Evolutionary conservation across 2,113 vertebrate species (phyloP), one percentile per base, ranked within the genome.

Genomic region (Scortum barcoo): DNA sequence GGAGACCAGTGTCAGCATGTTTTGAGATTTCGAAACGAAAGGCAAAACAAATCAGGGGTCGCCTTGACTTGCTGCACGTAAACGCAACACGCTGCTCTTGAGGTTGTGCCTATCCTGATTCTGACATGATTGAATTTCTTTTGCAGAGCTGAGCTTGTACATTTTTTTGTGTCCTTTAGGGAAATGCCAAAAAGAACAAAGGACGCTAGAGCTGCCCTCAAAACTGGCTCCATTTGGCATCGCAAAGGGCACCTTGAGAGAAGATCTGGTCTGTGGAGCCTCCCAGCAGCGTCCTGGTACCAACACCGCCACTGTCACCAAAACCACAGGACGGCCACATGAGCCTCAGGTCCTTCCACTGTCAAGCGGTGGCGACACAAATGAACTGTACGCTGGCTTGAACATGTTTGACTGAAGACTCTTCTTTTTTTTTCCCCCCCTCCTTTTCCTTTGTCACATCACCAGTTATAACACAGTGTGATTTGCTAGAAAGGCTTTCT

Each of bases 151-250:
- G 16, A 76, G n/a, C 14, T 66, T 20, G 1, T 24, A 8, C 63
- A 1, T 61, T 24, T 57, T 66, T 78, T 58, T 0, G 30, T 69
- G 54, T 26, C 85, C 6, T 83, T 48, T 87, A 99, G 98, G 97
- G 95, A 92, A 99, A 97, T 92, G 94, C 97, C 73, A 99, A 99
- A 88, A 99, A 99, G 96, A 99, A 96, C 93, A 99, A 98, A 93
- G 95, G 93, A 90, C 98, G 98, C 87, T 99, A 99, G 95, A 67
- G 40, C 56, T 63, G 56, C 62, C 51, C 13, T 67, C 11, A 10
- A 51, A 67, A 54, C 50, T 24, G 78, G 88, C 76, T 89, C 80
- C 79, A 68, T 81, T 69, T 72, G 67, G 79, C 74, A 71, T 72
- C 66, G 54, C 28, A 61, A 69, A 61, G 54, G 38, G 62, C 61